phyloP scores from a whole-genome alignment of 1,140 invertebrate species.

The Aphaenogaster floridana region DNA sequence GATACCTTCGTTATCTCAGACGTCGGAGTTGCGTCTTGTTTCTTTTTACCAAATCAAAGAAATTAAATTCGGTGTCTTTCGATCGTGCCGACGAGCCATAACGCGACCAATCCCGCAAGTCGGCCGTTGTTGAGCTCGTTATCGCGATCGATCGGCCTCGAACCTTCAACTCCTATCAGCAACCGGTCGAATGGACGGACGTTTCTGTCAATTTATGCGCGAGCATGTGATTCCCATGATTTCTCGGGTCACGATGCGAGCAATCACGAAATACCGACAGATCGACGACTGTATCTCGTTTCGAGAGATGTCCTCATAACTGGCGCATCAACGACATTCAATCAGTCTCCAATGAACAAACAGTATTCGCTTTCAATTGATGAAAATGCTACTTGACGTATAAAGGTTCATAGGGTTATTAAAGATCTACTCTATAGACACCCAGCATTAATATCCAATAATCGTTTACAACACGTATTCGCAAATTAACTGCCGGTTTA shows the following conservation, averaged over 20 bases:
- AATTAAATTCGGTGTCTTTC: conserved; percentile 7
- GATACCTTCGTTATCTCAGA: not conserved
- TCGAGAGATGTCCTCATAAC: conserved; percentile 17
- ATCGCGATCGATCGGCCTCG: conserved; percentile 70
- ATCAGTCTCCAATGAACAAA: conserved; percentile 3
- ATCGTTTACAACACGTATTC: not conserved
- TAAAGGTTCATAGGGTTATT: not conserved
- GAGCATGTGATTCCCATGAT: conserved; percentile 67
- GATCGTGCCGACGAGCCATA: not conserved
- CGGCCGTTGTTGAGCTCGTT: conserved; percentile 53
- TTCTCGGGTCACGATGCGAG: conserved; percentile 53
- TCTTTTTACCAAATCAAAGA: not conserved
- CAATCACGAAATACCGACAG: conserved; percentile 48
- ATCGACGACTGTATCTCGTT: conserved; percentile 20
- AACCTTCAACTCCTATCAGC: conserved; percentile 61
- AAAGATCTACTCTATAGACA: not conserved
- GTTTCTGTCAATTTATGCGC: conserved; percentile 69
- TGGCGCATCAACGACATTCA: conserved; percentile 20
- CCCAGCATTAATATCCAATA: not conserved
- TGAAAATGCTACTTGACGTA: not conserved
- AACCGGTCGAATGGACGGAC: conserved; percentile 14
- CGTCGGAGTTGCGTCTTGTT: not conserved
- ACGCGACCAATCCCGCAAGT: conserved; percentile 36
- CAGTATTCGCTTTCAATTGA: conserved; percentile 34
- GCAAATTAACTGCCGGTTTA: not conserved